Conservation (phyloP, 2,797 vertebrate species). For the Botia almorhae region DNA sequence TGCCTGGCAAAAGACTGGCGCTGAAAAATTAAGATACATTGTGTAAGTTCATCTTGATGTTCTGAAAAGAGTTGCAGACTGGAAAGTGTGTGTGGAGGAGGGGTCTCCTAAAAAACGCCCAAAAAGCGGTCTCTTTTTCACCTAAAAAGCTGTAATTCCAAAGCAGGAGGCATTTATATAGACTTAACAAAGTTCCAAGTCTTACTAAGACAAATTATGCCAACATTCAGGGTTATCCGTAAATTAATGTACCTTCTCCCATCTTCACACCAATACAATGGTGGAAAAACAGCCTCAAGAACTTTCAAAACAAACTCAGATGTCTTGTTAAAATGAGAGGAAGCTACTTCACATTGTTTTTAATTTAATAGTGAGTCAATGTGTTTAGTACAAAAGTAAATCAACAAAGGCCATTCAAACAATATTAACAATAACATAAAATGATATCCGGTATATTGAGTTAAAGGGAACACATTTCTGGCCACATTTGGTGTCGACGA, state of each 20-base stretch:
- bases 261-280: not conserved
- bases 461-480: not conserved
- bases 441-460: not conserved
- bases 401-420: not conserved
- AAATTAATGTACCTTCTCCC: too few species aligned
- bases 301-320: not conserved
- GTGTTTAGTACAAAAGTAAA: not conserved
- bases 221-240: too few species aligned
- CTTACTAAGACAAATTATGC: too few species aligned
- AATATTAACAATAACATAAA: not conserved
- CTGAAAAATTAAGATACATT: not conserved
- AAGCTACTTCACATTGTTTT: not conserved
- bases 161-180: constrained; percentile 53
- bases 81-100: too few species aligned
- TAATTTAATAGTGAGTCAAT: not conserved
- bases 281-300: too few species aligned
- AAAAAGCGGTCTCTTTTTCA: too few species aligned
- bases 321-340: not conserved
- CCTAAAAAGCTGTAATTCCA: constrained; percentile 56
- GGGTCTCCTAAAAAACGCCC: too few species aligned
- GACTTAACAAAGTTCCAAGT: too few species aligned
- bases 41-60: not conserved
- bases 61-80: not conserved
- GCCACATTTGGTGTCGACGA: not conserved
- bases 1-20: not conserved